phyloP scores from a whole-genome alignment of 2,113 vertebrate genomes.

The Brachionichthys hirsutus region DNA sequence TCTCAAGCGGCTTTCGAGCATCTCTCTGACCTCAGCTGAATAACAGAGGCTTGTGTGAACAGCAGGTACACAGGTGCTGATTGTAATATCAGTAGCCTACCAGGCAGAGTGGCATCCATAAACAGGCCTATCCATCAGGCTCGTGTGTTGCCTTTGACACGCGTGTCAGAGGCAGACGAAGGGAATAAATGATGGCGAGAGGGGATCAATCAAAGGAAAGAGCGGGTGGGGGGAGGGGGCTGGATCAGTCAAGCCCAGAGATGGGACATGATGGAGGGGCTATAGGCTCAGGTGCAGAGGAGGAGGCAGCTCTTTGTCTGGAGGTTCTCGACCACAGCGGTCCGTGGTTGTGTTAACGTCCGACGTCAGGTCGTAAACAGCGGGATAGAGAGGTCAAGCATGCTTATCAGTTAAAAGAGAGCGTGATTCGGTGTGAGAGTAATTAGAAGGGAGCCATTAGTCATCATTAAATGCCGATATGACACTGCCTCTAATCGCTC shows the following conservation, averaged over 20 bases:
- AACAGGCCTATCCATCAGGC: conserved; percentile 80
- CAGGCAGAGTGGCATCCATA: conserved; percentile 76
- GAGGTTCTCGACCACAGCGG: conserved; percentile 42
- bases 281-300: conserved; percentile 76
- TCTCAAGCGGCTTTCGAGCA: conserved; percentile 51
- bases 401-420: conserved; percentile 36
- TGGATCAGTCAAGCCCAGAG: conserved; percentile 68
- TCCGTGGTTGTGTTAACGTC: conserved; percentile 42
- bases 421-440: conserved; percentile 2
- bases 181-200: conserved; percentile 77
- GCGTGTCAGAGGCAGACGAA: conserved; percentile 68
- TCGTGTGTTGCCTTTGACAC: conserved; percentile 69
- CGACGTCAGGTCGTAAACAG: conserved; percentile 54
- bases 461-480: conserved; percentile 91
- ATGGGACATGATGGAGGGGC: conserved; percentile 75
- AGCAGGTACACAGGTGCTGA: conserved; percentile 78
- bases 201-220: conserved; percentile 74
- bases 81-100: conserved; percentile 76
- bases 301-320: conserved; percentile 64
- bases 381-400: background rate
- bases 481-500: conserved; percentile 90
- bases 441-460: conserved; percentile 85
- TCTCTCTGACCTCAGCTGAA: conserved; percentile 65
- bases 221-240: conserved; percentile 67
- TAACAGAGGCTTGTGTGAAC: conserved; percentile 58